Conservation (phyloP, 2,888 invertebrate genomes). For the Sminthurides aquaticus region DNA sequence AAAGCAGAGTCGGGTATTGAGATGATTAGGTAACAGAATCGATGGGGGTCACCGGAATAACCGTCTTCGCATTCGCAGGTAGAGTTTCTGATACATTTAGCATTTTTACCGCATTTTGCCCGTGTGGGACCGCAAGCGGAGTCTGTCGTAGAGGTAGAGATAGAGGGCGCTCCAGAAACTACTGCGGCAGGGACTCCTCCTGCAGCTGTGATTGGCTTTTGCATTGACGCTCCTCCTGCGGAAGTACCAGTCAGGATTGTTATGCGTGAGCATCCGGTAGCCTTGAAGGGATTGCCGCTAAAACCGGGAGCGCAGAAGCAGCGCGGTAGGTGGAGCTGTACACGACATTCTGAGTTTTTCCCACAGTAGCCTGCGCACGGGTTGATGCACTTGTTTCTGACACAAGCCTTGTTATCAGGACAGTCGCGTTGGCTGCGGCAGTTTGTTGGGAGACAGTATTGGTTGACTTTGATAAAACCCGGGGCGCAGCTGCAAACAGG, state of each 20-base stretch:
- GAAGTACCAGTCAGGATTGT: background rate
- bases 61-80: conserved; percentile 10
- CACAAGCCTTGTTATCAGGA: conserved; percentile 60
- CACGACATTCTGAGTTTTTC: conserved; percentile 9
- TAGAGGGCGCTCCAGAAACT: background rate
- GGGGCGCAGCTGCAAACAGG: conserved; percentile 16
- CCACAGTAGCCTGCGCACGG: conserved; percentile 21
- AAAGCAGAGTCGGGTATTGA: conserved; percentile 7
- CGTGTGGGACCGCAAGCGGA: conserved; percentile 4
- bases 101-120: conserved; percentile 6
- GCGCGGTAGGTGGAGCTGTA: conserved; percentile 2
- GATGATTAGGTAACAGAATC: conserved; percentile 18
- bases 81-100: conserved; percentile 1
- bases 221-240: background rate
- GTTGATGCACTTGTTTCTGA: conserved; percentile 63
- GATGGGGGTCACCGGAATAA: conserved; percentile 13
- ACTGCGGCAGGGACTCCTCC: background rate
- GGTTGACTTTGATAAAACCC: conserved; percentile 54
- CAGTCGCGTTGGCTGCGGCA: conserved; percentile 75
- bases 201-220: background rate
- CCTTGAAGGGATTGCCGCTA: conserved; percentile 12
- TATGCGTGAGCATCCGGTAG: conserved; percentile 3
- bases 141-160: background rate
- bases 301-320: conserved; percentile 7
- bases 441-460: conserved; percentile 50